A percentile compares a stretch with the other conserved stretches of the same genome.
These are phyloP conservation scores for Pteromalus puparum DNA, from an alignment of 1,140 invertebrate genomes.

Conservation along the genomic window DNA sequence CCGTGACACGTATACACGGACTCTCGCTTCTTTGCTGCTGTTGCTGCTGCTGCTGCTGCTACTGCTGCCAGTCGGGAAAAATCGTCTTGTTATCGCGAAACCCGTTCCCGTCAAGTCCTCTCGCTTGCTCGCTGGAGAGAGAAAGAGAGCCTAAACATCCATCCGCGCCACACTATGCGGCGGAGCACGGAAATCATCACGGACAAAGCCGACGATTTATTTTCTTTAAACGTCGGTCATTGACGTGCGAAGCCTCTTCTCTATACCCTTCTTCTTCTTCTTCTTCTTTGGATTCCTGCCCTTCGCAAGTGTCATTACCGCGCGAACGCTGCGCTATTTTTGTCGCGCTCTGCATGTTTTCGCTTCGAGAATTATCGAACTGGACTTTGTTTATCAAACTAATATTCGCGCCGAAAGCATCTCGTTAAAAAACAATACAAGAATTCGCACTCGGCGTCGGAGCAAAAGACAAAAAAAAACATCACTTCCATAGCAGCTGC, in stretches of 20 bases:
- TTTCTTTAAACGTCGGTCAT: constrained; percentile 5
- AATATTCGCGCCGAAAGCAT: no score
- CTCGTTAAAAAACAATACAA: background rate
- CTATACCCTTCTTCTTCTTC: background rate
- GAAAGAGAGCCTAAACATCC: constrained; percentile 7
- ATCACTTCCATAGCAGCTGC: background rate
- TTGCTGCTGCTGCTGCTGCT: no score
- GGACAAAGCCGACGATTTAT: constrained; percentile 29
- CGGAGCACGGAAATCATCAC: background rate
- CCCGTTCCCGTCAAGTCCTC: background rate
- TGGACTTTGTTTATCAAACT: no score
- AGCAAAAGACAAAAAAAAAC: background rate
- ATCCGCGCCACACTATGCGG: background rate
- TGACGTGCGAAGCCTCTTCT: background rate
- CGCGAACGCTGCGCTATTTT: background rate
- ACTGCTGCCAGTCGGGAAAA: constrained; percentile 3
- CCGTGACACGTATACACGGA: background rate
- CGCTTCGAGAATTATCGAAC: background rate
- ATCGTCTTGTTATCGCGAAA: constrained; percentile 33
- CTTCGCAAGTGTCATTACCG: background rate
- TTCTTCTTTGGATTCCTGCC: background rate
- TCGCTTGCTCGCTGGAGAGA: background rate
- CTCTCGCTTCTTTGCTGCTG: background rate
- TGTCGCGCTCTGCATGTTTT: background rate
- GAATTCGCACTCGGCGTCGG: background rate